A percentile compares a stretch with the other conserved stretches of the same genome.
These are phyloP conservation scores for Conger conger DNA, from an alignment of 2,113 vertebrate genomes.

Conservation along the genomic window DNA sequence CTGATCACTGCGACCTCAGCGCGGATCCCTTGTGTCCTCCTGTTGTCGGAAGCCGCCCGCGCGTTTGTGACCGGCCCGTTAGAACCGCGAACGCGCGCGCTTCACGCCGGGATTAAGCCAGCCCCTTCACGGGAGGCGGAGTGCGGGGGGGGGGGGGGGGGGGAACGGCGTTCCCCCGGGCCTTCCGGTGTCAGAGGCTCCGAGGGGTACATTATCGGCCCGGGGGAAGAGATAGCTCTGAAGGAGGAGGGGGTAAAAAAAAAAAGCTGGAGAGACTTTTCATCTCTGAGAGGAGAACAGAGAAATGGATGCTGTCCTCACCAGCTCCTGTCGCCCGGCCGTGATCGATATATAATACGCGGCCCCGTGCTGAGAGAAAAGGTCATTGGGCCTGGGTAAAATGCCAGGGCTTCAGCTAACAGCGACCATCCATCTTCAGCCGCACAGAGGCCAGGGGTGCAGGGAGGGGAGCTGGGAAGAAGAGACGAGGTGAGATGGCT, in stretches of 20 bases:
- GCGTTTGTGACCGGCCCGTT: neutral
- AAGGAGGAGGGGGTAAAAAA: neutral
- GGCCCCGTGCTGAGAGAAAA: conserved; percentile 43
- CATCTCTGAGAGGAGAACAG: conserved; percentile 9
- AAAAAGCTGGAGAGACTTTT: neutral
- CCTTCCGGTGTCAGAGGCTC: neutral
- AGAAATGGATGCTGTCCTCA: conserved; percentile 12
- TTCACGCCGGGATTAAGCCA: neutral
- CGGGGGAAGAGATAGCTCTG: neutral
- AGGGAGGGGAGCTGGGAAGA: neutral
- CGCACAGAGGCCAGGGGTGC: conserved; percentile 22
- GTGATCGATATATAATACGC: conserved; percentile 60
- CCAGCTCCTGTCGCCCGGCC: conserved; percentile 1
- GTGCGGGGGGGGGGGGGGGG: neutral
- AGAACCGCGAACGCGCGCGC: neutral
- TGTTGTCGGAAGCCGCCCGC: neutral
- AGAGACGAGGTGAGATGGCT: conserved; percentile 17
- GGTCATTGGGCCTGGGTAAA: conserved; percentile 54
- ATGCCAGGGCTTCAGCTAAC: conserved; percentile 49
- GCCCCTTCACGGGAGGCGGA: neutral
- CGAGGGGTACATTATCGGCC: neutral
- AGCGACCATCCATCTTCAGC: conserved; percentile 59
- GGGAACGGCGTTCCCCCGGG: neutral
- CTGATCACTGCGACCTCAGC: neutral
- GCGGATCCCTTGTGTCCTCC: neutral